Percentiles rank a stretch among this genome's conserved stretches.
Conservation (phyloP, 2,113 vertebrate species). For the Petromus typicus region DNA sequence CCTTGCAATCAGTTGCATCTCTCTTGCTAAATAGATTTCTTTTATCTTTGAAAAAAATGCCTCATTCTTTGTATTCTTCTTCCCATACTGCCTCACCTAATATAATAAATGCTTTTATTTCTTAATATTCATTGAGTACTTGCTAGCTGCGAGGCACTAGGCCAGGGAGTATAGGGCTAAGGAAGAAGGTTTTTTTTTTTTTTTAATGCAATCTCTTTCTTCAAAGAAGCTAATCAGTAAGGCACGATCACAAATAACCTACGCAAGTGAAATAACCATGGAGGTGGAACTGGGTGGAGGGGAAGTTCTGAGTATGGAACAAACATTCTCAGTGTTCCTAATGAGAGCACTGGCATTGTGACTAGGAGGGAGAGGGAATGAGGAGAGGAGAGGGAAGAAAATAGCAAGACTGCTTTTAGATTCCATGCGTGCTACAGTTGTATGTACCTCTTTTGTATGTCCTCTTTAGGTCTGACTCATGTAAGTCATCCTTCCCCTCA, state of each 20-base stretch:
- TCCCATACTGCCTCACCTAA: background rate
- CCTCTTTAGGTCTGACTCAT: background rate
- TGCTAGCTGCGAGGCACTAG: background rate
- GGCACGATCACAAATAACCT: conserved; percentile 13
- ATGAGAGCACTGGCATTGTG: conserved; percentile 60
- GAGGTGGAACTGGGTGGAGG: conserved; percentile 66
- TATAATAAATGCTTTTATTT: background rate
- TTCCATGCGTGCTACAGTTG: background rate
- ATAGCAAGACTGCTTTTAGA: conserved; percentile 50
- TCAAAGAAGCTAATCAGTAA: conserved; percentile 51
- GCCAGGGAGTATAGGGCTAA: background rate
- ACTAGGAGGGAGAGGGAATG: background rate
- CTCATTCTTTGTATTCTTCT: background rate
- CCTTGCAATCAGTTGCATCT: background rate
- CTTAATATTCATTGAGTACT: conserved; percentile 47
- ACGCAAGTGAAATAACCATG: conserved; percentile 45
- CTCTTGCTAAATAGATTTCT: background rate
- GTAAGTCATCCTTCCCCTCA: background rate
- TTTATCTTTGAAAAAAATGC: conserved; percentile 32
- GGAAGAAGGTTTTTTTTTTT: background rate
- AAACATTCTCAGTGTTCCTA: conserved; percentile 57
- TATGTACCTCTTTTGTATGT: too few species aligned
- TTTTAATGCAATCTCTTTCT: conserved; percentile 26
- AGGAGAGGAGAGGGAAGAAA: background rate
- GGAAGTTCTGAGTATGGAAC: conserved; percentile 52